These are phyloP conservation scores for Drosophila micromelanica DNA, from an alignment of 1,140 invertebrate species.

Conservation along the genomic window DNA sequence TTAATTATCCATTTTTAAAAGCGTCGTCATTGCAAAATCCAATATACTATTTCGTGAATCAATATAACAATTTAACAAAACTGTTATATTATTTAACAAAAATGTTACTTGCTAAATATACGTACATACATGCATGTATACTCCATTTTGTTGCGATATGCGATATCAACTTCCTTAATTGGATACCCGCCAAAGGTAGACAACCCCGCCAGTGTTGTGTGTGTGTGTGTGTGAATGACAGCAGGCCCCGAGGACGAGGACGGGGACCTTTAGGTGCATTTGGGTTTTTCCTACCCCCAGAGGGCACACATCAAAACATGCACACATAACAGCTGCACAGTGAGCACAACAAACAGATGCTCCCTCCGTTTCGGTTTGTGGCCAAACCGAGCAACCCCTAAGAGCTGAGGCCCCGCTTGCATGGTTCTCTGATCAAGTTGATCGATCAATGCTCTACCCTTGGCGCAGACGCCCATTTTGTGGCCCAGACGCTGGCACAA, in stretches of 20 bases:
- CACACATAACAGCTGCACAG: slow-evolving; percentile 61
- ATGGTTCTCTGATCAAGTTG: slow-evolving; percentile 74
- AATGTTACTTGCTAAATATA: not conserved
- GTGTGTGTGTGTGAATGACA: slow-evolving; percentile 13
- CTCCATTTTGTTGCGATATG: not conserved
- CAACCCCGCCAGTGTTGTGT: not conserved
- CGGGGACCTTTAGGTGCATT: slow-evolving; percentile 30
- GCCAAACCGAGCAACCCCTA: slow-evolving; percentile 59
- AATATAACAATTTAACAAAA: too few species aligned
- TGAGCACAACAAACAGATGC: slow-evolving; percentile 38
- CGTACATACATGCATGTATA: not conserved
- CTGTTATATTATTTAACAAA: not conserved
- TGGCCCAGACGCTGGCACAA: slow-evolving; percentile 46
- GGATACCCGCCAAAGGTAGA: slow-evolving; percentile 9
- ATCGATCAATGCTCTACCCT: slow-evolving; percentile 78
- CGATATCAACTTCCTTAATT: slow-evolving; percentile 10
- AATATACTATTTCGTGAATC: too few species aligned
- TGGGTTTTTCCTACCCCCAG: slow-evolving; percentile 62
- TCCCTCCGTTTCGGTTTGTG: slow-evolving; percentile 48
- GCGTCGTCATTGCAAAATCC: too few species aligned
- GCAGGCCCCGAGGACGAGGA: slow-evolving; percentile 14
- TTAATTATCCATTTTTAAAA: too few species aligned
- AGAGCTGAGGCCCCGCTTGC: slow-evolving; percentile 45
- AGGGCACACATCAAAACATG: slow-evolving; percentile 25
- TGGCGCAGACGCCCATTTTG: slow-evolving; percentile 54